Percentiles rank a stretch among this genome's conserved stretches.
phyloP scores from a whole-genome alignment of 2,888 invertebrate genomes.

The Alcis repandata region DNA sequence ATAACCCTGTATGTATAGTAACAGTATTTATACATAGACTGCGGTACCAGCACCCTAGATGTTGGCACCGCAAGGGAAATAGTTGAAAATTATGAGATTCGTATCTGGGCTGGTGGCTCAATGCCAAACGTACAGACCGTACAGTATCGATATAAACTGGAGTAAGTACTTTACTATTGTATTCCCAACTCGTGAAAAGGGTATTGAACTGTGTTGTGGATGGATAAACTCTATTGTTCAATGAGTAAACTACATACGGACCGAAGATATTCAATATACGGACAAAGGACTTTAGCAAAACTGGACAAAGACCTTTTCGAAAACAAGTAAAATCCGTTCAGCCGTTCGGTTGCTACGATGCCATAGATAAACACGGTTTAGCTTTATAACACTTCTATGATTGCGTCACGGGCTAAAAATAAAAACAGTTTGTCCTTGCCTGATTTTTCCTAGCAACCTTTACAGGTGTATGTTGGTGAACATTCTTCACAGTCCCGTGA shows the following conservation, averaged over 20 bases:
- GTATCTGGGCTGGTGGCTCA: constrained; percentile 10
- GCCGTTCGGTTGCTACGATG: no score
- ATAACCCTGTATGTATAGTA: no score
- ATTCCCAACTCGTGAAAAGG: neutral
- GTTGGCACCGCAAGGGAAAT: neutral
- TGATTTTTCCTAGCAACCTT: no score
- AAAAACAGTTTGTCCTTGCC: no score
- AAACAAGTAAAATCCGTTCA: no score
- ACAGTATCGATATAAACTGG: constrained; percentile 1
- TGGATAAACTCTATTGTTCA: neutral
- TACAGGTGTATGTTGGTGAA: no score
- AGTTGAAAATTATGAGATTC: constrained; percentile 8
- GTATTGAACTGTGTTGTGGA: neutral
- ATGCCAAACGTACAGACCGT: neutral
- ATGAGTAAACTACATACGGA: neutral
- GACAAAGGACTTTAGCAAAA: neutral
- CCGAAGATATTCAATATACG: no score
- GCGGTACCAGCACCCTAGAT: constrained; percentile 5
- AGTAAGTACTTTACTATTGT: neutral
- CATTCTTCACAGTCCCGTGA: no score
- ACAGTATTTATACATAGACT: neutral
- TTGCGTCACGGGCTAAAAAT: no score
- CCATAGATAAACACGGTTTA: no score
- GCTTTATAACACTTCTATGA: no score
- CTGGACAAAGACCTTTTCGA: no score